A percentile compares a stretch with the other conserved stretches of the same genome.
phyloP scores from a whole-genome alignment of 2,797 vertebrate species.

The Crocodylus rhombifer region DNA sequence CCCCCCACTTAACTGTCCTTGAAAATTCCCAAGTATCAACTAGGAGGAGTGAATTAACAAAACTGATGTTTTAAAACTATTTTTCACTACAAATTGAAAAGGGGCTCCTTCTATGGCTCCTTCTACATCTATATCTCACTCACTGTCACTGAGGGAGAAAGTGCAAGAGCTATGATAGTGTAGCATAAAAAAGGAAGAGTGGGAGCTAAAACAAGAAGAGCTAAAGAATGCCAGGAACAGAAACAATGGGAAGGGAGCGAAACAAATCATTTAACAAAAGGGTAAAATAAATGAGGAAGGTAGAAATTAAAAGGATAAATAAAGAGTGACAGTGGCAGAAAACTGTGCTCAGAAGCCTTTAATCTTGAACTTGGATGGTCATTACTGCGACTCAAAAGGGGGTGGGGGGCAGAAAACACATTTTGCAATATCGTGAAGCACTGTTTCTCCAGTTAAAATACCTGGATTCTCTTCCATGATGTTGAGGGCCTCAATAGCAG shows the following conservation, averaged over 20 bases:
- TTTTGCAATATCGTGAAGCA: too few species aligned
- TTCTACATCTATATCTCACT: background rate
- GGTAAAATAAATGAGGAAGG: background rate
- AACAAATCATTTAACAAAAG: background rate
- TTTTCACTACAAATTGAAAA: too few species aligned
- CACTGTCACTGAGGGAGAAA: background rate
- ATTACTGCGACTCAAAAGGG: background rate
- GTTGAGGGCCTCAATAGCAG: slow-evolving; percentile 94
- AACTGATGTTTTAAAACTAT: background rate
- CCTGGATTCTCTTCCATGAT: slow-evolving; percentile 98
- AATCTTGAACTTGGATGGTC: background rate
- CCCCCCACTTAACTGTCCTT: background rate
- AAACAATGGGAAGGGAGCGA: background rate
- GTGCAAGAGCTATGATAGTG: background rate
- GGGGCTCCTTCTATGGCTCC: background rate
- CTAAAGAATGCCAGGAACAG: background rate
- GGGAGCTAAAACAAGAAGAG: background rate
- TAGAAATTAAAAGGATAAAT: background rate
- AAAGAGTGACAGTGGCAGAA: background rate
- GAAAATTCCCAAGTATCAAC: background rate
- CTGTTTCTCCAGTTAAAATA: slow-evolving; percentile 67
- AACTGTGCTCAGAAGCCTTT: background rate
- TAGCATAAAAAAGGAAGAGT: background rate
- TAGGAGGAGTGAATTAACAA: background rate
- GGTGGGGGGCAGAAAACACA: too few species aligned